Conservation (phyloP, 2,888 invertebrate species). For the Synergus umbraculus region DNA sequence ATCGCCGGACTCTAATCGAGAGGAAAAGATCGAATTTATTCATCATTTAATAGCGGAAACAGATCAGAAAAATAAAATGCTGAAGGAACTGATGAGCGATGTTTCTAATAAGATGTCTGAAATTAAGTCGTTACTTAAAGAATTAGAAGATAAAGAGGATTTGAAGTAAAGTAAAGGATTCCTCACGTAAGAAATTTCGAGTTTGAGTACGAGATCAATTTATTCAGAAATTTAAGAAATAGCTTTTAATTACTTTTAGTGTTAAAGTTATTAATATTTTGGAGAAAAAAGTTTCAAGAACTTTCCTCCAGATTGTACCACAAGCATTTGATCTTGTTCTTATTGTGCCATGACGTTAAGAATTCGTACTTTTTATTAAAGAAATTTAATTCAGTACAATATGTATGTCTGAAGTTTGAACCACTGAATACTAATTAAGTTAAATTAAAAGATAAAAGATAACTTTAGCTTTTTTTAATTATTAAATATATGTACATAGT, state of each 20-base stretch:
- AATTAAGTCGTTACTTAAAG: slow-evolving; percentile 57
- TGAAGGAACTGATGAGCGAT: slow-evolving; percentile 54
- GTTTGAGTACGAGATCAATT: background rate
- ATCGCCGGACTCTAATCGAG: background rate
- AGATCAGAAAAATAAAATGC: slow-evolving; percentile 56
- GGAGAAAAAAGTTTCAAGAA: background rate
- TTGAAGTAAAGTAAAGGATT: slow-evolving; percentile 23
- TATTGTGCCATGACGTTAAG: slow-evolving; percentile 46
- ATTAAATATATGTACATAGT: background rate
- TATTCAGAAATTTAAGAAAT: background rate
- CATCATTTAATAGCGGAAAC: slow-evolving; percentile 59
- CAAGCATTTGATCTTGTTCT: slow-evolving; percentile 3
- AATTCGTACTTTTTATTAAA: background rate
- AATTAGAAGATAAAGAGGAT: slow-evolving; percentile 50
- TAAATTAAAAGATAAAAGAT: background rate
- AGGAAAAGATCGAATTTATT: slow-evolving; percentile 55
- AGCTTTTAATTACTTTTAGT: background rate
- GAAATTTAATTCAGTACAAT: background rate
- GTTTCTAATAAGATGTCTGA: slow-evolving; percentile 56
- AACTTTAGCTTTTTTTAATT: background rate
- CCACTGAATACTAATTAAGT: background rate
- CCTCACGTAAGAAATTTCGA: too few relatives aligned
- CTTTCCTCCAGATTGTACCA: slow-evolving; percentile 14
- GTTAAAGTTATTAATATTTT: background rate
- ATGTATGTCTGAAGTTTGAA: background rate